Evolutionary conservation across 1,140 invertebrate genomes (phyloP), one percentile per base, ranked within the genome.

Genomic region (Stegodyphus mimosarum): DNA sequence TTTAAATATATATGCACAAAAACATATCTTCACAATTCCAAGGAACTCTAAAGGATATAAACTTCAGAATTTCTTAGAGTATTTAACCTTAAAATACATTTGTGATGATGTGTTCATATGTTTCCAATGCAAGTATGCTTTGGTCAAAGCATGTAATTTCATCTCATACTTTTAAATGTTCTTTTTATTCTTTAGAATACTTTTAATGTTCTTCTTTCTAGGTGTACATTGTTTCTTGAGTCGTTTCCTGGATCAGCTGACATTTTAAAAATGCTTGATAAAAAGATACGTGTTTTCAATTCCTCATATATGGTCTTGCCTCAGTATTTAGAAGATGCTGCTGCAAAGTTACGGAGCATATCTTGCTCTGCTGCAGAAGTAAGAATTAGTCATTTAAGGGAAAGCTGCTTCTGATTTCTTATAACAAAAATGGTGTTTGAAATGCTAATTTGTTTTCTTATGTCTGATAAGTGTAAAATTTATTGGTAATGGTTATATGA

Each of bases 251-350:
- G 79, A 52, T 78, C 69, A 17, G 15, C 13, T 1, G 70, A 79
- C 49, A 63, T 64, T 48, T n/a, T 86, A 60, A 66, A 66, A 53
- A 52, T 73, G 7, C 69, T 86, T 9, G 83, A 86, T 72, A 78
- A 66, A 49, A 78, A 72, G 73, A 53, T 86, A 53, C 33, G 53
- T 50, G 55, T 66, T 7, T 86, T 86, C 69, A 86, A 73, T 66
- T 66, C 75, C 17, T 78, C 75, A 17, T 86, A 86, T 64, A 86
- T 86, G 67, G 63, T 79, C 49, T 73, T 86, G 55, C 75, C 83
- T 33, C 53, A 86, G 13, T 86, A 86, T 73, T 78, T 86, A 17
- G 67, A 72, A 73, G 70, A 86, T 86, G 75, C 83, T 73, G 70
- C 73, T 52, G 6, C 51, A 10, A 83, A 87, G 73, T 60, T 84